Conservation (phyloP, 2,797 vertebrate genomes). For the Poeciliopsis turneri region DNA sequence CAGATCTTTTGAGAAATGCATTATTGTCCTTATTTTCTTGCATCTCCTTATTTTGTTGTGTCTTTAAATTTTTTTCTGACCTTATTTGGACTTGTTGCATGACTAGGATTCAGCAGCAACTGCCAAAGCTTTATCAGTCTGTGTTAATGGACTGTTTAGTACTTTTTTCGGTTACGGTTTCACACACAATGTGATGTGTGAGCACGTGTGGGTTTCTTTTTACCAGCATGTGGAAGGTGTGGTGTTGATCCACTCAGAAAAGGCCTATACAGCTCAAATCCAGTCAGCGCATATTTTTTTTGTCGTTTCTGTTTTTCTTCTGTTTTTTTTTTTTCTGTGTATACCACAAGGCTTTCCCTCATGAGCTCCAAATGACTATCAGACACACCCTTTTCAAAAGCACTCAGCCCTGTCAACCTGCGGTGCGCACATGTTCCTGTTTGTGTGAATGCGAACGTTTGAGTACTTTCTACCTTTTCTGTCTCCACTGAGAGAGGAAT, state of each 20-base stretch:
- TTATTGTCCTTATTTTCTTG: background rate
- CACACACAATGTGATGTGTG: slow-evolving; percentile 32
- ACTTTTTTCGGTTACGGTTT: slow-evolving; percentile 16
- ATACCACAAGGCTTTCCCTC: slow-evolving; percentile 61
- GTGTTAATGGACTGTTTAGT: slow-evolving; percentile 21
- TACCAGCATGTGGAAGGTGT: slow-evolving; percentile 46
- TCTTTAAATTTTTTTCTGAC: background rate
- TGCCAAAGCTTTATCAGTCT: slow-evolving; percentile 38
- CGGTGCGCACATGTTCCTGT: slow-evolving; percentile 24
- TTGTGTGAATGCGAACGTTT: slow-evolving; percentile 31
- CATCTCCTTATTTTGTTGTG: background rate
- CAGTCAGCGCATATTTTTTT: slow-evolving; percentile 49
- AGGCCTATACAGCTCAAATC: slow-evolving; percentile 52
- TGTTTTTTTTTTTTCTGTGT: slow-evolving; percentile 28
- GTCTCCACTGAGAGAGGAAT: slow-evolving; percentile 42
- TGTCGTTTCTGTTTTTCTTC: slow-evolving; percentile 16
- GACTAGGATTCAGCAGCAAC: slow-evolving; percentile 22
- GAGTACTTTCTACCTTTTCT: slow-evolving; percentile 49
- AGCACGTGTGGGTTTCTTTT: slow-evolving; percentile 36
- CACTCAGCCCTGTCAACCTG: slow-evolving; percentile 52
- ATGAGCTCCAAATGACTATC: slow-evolving; percentile 70
- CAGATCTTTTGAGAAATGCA: background rate
- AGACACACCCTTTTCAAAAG: slow-evolving; percentile 68
- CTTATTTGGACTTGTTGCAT: slow-evolving; percentile 23
- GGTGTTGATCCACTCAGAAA: slow-evolving; percentile 39